phyloP scores from a whole-genome alignment of 2,113 vertebrate species.

The Gobiocypris rarus region DNA sequence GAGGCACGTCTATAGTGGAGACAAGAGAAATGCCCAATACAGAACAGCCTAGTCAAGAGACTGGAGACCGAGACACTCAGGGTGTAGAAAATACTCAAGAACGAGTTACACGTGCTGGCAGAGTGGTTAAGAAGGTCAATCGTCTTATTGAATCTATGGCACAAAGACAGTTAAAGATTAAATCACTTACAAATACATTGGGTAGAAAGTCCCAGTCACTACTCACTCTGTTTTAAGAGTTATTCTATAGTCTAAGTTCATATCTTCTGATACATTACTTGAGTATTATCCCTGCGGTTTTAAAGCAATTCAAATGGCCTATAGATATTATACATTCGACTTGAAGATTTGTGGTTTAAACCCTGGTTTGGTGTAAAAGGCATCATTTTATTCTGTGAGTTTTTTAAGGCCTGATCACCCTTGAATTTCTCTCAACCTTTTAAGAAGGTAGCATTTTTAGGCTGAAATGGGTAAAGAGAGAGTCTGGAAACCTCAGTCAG shows the following conservation, averaged over 20 bases:
- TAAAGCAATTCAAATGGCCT: background rate
- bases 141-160: background rate
- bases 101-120: background rate
- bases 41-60: background rate
- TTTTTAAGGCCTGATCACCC: slow-evolving; percentile 9
- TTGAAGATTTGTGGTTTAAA: background rate
- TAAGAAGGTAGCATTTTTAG: background rate
- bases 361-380: slow-evolving; percentile 10
- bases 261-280: background rate
- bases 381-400: background rate
- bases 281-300: background rate
- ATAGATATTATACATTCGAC: background rate
- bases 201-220: background rate
- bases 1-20: background rate
- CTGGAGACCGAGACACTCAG: background rate
- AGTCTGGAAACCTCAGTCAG: background rate
- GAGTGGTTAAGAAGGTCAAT: slow-evolving; percentile 15
- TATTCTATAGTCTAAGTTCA: background rate
- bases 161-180: background rate
- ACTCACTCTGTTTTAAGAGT: background rate
- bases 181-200: slow-evolving; percentile 1
- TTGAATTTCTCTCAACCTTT: background rate
- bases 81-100: background rate
- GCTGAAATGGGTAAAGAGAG: background rate
- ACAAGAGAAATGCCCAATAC: background rate